A percentile compares a stretch with the other conserved stretches of the same genome.
Conservation (phyloP, 2,888 invertebrate species). For the Parnassius orleans region DNA sequence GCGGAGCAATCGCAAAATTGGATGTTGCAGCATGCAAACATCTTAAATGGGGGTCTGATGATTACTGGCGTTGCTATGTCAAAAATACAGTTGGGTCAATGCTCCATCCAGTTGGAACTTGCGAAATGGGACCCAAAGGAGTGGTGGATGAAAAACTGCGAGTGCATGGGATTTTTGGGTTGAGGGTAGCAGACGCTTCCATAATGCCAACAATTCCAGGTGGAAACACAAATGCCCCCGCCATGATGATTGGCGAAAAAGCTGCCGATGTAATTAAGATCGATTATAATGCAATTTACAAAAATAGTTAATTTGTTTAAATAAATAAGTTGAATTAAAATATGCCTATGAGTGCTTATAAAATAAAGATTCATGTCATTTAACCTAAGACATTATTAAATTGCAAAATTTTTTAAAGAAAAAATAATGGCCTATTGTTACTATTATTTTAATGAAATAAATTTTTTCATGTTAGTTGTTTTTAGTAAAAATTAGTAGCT, state of each 20-base stretch:
- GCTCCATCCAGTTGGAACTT: slow-evolving; percentile 80
- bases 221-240: slow-evolving; percentile 65
- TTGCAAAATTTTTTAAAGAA: too few species aligned
- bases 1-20: slow-evolving; percentile 44
- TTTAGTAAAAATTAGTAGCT: too few species aligned
- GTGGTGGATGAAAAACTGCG: slow-evolving; percentile 60
- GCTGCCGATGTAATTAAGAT: slow-evolving; percentile 66
- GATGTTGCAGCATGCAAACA: slow-evolving; percentile 76
- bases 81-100: slow-evolving; percentile 79
- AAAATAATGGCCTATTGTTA: too few species aligned
- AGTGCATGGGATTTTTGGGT: slow-evolving; percentile 51
- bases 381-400: too few species aligned
- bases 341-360: too few species aligned
- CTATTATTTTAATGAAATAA: too few species aligned
- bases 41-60: slow-evolving; percentile 72
- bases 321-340: not conserved
- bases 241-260: slow-evolving; percentile 72
- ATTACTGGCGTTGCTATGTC: slow-evolving; percentile 84
- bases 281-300: slow-evolving; percentile 20
- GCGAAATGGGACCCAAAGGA: slow-evolving; percentile 59
- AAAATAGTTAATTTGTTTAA: slow-evolving; percentile 17
- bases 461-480: too few species aligned
- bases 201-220: slow-evolving; percentile 63
- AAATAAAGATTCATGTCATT: too few species aligned
- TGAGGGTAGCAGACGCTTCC: slow-evolving; percentile 65